These are phyloP conservation scores for Melospiza melodia DNA, from an alignment of 2,113 vertebrate genomes.

Conservation along the genomic window DNA sequence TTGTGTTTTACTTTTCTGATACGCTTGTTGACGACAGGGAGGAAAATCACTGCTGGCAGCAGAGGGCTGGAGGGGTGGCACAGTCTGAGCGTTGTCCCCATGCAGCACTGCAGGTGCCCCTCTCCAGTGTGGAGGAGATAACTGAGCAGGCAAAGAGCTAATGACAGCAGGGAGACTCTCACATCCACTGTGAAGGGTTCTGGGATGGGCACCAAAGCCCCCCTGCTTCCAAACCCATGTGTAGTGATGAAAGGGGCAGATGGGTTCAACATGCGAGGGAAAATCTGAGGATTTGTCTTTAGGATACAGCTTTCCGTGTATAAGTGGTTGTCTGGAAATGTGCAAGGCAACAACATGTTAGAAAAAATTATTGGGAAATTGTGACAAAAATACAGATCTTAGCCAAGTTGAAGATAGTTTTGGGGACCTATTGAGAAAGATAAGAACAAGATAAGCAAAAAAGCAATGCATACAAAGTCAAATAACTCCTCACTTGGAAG, in stretches of 20 bases:
- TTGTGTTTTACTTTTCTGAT: conserved; percentile 70
- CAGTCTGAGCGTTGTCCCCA: not conserved
- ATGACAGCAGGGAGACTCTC: not conserved
- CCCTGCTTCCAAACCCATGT: not conserved
- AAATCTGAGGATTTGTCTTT: not conserved
- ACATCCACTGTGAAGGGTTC: not conserved
- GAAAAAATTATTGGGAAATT: not conserved
- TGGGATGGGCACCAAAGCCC: not conserved
- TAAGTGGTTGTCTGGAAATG: not conserved
- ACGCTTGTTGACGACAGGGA: conserved; percentile 5
- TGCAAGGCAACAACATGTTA: not conserved
- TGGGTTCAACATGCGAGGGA: accelerated
- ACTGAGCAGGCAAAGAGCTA: conserved; percentile 45
- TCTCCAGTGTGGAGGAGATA: not conserved
- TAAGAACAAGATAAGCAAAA: not conserved
- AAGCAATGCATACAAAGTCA: not conserved
- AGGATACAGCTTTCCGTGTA: not conserved
- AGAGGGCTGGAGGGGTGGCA: not conserved
- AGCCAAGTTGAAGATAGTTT: not conserved
- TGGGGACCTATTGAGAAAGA: not conserved
- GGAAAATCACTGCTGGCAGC: conserved; percentile 20
- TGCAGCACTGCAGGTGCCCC: conserved; percentile 36
- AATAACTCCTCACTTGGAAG: not conserved
- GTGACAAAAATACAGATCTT: not conserved
- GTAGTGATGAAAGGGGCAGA: not conserved